Evolutionary conservation across 1,140 invertebrate species (phyloP), one percentile per base, ranked within the genome.

Genomic region (Neodiprion pinetum): DNA sequence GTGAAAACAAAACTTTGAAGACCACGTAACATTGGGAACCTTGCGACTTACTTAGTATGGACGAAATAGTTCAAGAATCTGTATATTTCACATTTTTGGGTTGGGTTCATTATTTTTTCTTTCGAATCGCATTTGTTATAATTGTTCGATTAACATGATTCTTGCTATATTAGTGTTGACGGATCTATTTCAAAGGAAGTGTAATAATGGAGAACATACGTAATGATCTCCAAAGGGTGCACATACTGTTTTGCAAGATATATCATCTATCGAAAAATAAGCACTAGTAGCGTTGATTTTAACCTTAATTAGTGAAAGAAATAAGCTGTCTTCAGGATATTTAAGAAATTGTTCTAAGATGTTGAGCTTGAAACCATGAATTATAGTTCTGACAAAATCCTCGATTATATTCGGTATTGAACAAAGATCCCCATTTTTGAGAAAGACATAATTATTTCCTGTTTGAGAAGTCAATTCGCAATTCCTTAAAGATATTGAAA

Each of bases 301-400:
- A 7, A 61, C 53, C 53, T 61, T 61, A 61, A 12, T 2, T 7
- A 61, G 53, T 61, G 53, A 61, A 61, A 61, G 53, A 61, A 61
- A 61, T 61, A 7, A 61, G 53, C 53, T 61, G 53, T 61, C 53
- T 61, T 61, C 53, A 61, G 53, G 53, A 61, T 61, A 61, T 61
- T 61, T 61, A 61, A 61, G 53, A 61, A 61, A 61, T 61, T 1
- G 53, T 61, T 61, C 53, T 61, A 61, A 12, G n/a, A 61, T 61
- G 53, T 61, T n/a, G 53, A 61, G 53, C 53, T 61, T 61, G 53
- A 61, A 61, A 12, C 53, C 53, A 61, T 61, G 53, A n/a, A 61
- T 61, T 7, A 61, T 7, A 61, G 53, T 61, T 61, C 53, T 61
- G 53, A 1, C 53, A 12, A 12, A 2, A 61, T 61, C 53, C 53